Evolutionary conservation across 1,140 invertebrate genomes (phyloP), one percentile per base, ranked within the genome.

Genomic region (Pseudomyrmex cubaensis): DNA sequence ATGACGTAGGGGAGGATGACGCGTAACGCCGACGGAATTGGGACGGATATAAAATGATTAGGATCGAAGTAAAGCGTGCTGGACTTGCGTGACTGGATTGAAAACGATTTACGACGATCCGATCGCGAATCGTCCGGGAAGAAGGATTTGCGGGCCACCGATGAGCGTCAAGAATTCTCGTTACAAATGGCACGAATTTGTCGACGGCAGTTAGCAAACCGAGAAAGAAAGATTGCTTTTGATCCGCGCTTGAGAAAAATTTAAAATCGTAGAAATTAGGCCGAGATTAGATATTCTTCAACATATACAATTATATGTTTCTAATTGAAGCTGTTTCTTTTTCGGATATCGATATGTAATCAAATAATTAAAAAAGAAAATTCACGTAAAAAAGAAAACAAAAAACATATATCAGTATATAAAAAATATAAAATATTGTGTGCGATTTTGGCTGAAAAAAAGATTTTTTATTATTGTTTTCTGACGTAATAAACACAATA

Each of bases 81-180:
- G 61, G 50, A 62, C 35, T 80, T 25, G 80, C 69, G 74, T 80
- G 78, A 85, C 78, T 72, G 59, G 84, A 85, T 84, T 62, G 46
- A 62, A 25, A 70, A 75, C 80, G 82, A 85, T 87, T 82, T 86
- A 80, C 67, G 61, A 57, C 44, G 73, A 59, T n/a, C 13, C 84
- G 84, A 63, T 77, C 66, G 56, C 75, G 62, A 13, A 74, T 46
- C 62, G 22, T n/a, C 20, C 35, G 35, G 7, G n/a, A 25, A 25
- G 66, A 69, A 66, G 74, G 50, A 78, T 87, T 84, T 77, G 46
- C 62, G 48, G 48, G 35, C 35, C 66, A 80, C 57, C 67, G 35
- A 54, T 44, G 70, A 62, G 20, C 59, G n/a, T 44, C n/a, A 20
- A 76, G 84, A 67, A 15, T 80, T 70, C 76, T 80, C 66, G 76